phyloP scores from a whole-genome alignment of 2,797 vertebrate species.

The Lerista edwardsae region DNA sequence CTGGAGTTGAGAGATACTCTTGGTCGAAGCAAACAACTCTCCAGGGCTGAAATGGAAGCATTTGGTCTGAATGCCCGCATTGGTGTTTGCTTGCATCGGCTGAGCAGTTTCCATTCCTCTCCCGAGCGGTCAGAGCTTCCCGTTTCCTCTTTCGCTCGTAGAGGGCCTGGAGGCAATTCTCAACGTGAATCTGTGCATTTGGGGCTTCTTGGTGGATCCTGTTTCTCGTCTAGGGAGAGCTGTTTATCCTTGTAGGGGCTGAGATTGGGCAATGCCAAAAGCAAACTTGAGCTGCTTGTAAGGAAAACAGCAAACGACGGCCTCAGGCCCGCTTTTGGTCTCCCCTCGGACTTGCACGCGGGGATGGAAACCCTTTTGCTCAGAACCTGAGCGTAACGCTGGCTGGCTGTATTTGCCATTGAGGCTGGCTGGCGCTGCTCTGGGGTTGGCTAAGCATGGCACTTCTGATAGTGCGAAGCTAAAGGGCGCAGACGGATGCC shows the following conservation, averaged over 20 bases:
- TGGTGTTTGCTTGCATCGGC: background rate
- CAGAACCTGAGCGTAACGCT: too few relatives aligned
- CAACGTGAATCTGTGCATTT: background rate
- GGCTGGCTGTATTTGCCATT: background rate
- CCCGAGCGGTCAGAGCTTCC: background rate
- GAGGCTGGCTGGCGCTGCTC: too few relatives aligned
- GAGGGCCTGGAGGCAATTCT: background rate
- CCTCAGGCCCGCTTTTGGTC: background rate
- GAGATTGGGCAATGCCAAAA: background rate
- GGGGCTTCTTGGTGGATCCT: background rate
- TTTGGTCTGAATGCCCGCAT: background rate
- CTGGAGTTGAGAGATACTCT: background rate
- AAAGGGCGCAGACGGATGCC: background rate
- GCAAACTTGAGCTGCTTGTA: background rate
- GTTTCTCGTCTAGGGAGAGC: background rate
- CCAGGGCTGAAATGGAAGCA: slow-evolving; percentile 7
- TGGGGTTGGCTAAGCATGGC: background rate
- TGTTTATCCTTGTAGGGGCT: background rate
- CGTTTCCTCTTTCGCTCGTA: slow-evolving; percentile 10
- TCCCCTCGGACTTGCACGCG: background rate
- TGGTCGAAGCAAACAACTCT: slow-evolving; percentile 28
- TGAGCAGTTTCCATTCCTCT: background rate
- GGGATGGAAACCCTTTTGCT: too few relatives aligned
- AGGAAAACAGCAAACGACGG: too few relatives aligned
- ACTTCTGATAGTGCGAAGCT: background rate